Evolutionary conservation across 2,113 vertebrate genomes (phyloP).

Genomic region (Polypterus senegalus): DNA sequence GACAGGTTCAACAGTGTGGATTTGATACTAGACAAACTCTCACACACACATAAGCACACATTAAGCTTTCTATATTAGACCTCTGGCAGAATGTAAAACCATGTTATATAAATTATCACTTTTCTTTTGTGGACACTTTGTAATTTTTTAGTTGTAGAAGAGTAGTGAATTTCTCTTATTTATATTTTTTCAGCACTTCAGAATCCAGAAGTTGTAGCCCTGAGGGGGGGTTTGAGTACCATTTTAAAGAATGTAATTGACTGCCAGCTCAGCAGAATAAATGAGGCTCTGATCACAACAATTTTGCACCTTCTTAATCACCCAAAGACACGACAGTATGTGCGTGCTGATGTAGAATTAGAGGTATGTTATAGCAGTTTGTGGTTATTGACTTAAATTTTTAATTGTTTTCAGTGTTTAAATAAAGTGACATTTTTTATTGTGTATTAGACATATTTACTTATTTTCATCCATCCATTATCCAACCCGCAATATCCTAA

Average conservation of each 20-base stretch:
- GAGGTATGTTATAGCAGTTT: slow-evolving; percentile 55
- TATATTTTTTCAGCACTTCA: slow-evolving; percentile 63
- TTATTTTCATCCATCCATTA: too few relatives aligned
- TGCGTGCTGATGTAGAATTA: slow-evolving; percentile 84
- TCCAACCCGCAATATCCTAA: too few relatives aligned
- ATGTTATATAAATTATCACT: too few relatives aligned
- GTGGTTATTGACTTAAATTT: background rate
- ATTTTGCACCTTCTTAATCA: slow-evolving; percentile 95
- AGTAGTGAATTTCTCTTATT: background rate
- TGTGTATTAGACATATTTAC: too few relatives aligned
- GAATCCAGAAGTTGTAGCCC: slow-evolving; percentile 92
- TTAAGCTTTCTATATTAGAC: too few relatives aligned
- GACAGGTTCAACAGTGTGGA: too few relatives aligned
- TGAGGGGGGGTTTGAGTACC: slow-evolving; percentile 85
- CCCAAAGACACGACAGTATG: slow-evolving; percentile 87
- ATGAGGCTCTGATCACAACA: slow-evolving; percentile 93
- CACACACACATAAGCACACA: too few relatives aligned
- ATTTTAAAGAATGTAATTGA: slow-evolving; percentile 95
- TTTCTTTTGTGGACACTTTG: background rate
- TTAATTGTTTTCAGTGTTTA: background rate
- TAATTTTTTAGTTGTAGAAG: background rate
- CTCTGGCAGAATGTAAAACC: too few relatives aligned
- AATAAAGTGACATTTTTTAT: too few relatives aligned
- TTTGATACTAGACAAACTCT: too few relatives aligned
- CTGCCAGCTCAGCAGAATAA: slow-evolving; percentile 93